Evolutionary conservation across 2,888 invertebrate species (phyloP).

Genomic region (Ophion ventricosus): DNA sequence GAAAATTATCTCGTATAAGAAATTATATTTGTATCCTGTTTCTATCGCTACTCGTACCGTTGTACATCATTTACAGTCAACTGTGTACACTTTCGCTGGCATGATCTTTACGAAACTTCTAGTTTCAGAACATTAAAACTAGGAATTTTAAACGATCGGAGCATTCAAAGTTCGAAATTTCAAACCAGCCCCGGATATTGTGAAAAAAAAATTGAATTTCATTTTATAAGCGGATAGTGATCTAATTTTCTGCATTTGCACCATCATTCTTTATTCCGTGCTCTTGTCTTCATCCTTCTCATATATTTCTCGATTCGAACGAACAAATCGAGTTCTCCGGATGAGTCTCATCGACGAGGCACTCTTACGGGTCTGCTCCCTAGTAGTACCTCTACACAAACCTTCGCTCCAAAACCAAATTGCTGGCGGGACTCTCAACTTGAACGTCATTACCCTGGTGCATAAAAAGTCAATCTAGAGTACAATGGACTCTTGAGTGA

Average conservation of each 20-base stretch:
- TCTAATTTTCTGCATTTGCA: background rate
- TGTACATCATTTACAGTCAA: no score
- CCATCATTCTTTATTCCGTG: slow-evolving; percentile 26
- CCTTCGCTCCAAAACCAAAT: slow-evolving; percentile 70
- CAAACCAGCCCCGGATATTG: no score
- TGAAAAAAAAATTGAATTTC: background rate
- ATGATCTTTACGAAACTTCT: no score
- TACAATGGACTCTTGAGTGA: slow-evolving; percentile 73
- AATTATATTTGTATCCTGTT: no score
- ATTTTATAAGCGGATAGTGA: background rate
- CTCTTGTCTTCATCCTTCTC: slow-evolving; percentile 31
- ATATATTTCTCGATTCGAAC: slow-evolving; percentile 38
- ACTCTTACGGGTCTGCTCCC: slow-evolving; percentile 2
- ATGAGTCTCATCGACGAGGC: slow-evolving; percentile 49
- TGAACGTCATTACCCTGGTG: slow-evolving; percentile 75
- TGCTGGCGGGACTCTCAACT: slow-evolving; percentile 71
- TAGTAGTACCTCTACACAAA: slow-evolving; percentile 21
- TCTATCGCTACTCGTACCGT: no score
- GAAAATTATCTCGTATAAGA: no score
- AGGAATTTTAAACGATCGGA: no score
- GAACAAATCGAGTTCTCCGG: slow-evolving; percentile 54
- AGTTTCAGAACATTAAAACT: no score
- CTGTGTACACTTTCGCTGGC: no score
- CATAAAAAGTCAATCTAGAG: slow-evolving; percentile 79
- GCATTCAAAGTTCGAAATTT: no score